Conservation (phyloP, 2,113 vertebrate species). For the Urocitellus parryii region DNA sequence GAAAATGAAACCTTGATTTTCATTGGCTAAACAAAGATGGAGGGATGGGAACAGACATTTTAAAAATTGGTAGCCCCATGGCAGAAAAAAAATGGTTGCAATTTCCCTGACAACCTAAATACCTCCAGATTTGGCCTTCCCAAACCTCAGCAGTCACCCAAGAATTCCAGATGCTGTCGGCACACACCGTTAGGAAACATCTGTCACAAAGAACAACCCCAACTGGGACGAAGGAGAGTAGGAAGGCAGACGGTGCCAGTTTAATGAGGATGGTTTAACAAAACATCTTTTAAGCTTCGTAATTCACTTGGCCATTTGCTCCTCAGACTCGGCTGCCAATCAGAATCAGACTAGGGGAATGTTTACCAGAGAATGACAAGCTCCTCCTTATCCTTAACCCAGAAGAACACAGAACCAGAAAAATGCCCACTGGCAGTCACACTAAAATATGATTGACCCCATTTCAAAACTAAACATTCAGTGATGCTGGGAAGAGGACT, state of each 20-base stretch:
- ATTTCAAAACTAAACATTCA: slow-evolving; percentile 30
- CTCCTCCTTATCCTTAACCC: slow-evolving; percentile 21
- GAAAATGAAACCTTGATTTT: slow-evolving; percentile 29
- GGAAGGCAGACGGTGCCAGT: slow-evolving; percentile 70
- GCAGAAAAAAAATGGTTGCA: neutral
- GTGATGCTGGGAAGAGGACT: neutral
- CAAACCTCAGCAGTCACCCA: slow-evolving; percentile 60
- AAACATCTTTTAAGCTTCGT: slow-evolving; percentile 75
- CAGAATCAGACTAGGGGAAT: slow-evolving; percentile 44
- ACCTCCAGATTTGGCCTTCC: slow-evolving; percentile 61
- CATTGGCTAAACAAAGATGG: neutral
- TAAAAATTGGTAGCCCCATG: neutral
- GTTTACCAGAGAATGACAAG: neutral
- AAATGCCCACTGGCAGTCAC: neutral
- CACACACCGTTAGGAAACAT: slow-evolving; percentile 77
- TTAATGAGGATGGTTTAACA: slow-evolving; percentile 79
- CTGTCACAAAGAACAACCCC: slow-evolving; percentile 71
- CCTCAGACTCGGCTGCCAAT: slow-evolving; percentile 58
- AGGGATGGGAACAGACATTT: neutral
- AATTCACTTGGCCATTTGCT: slow-evolving; percentile 79
- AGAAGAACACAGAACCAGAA: slow-evolving; percentile 42
- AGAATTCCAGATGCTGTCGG: slow-evolving; percentile 69
- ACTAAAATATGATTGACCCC: neutral
- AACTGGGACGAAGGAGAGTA: slow-evolving; percentile 65
- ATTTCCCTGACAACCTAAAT: slow-evolving; percentile 52